Conservation (phyloP, 2,888 invertebrate genomes). For the Latrodectus elegans region DNA sequence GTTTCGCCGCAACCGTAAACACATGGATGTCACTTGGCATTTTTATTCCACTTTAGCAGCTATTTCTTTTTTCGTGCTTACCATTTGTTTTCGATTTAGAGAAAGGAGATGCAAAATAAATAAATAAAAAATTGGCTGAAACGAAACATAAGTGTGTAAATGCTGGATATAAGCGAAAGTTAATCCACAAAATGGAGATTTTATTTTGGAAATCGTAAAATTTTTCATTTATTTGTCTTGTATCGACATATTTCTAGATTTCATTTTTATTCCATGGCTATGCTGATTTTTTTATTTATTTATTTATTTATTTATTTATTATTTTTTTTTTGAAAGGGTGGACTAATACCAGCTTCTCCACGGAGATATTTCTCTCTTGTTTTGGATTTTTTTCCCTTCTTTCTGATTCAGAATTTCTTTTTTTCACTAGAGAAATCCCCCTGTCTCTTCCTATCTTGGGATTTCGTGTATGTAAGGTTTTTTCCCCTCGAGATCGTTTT, state of each 20-base stretch:
- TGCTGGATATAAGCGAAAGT: slow-evolving; percentile 15
- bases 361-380: background rate
- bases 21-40: background rate
- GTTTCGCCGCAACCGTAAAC: background rate
- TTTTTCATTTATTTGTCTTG: background rate
- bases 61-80: background rate
- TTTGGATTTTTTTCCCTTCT: background rate
- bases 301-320: background rate
- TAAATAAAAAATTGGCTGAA: background rate
- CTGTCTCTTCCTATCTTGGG: background rate
- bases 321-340: background rate
- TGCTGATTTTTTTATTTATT: background rate
- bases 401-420: background rate
- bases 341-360: background rate
- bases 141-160: background rate
- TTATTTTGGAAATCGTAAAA: background rate
- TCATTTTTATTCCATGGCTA: background rate
- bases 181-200: slow-evolving; percentile 28
- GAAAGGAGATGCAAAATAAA: background rate
- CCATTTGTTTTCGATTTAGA: background rate
- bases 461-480: background rate
- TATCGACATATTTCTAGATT: background rate
- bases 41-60: background rate
- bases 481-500: background rate
- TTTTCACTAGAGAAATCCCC: background rate